A percentile compares a stretch with the other conserved stretches of the same genome.
phyloP scores from a whole-genome alignment of 2,113 vertebrate genomes.

The Rhombomys opimus region DNA sequence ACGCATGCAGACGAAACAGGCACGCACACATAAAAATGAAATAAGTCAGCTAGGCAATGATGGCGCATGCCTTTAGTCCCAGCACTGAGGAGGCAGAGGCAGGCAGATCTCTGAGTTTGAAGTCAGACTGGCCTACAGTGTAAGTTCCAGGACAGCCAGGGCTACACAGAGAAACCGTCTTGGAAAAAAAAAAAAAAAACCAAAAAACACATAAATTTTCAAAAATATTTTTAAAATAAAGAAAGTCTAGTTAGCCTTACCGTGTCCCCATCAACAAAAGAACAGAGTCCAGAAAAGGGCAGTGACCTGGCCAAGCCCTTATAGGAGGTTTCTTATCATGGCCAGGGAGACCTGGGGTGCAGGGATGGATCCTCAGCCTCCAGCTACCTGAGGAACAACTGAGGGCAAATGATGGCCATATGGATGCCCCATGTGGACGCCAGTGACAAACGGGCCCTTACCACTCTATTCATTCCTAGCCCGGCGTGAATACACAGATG shows the following conservation, averaged over 20 bases:
- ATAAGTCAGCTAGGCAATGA: too few relatives aligned
- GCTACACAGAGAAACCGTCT: too few relatives aligned
- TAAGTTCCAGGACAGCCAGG: too few relatives aligned
- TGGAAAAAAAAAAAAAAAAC: too few relatives aligned
- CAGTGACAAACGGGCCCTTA: not conserved
- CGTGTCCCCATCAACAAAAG: not conserved
- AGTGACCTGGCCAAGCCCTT: not conserved
- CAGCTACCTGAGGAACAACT: not conserved
- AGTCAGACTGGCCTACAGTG: too few relatives aligned
- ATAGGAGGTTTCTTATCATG: not conserved
- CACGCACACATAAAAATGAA: not conserved
- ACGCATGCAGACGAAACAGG: not conserved
- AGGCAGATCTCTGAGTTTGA: too few relatives aligned
- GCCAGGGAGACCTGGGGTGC: too few relatives aligned
- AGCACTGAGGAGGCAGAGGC: too few relatives aligned
- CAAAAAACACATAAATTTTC: not conserved
- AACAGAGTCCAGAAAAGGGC: not conserved
- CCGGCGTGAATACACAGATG: too few relatives aligned
- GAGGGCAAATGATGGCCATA: not conserved
- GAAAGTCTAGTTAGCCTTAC: not conserved
- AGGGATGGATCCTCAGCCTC: not conserved
- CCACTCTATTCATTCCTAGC: not conserved
- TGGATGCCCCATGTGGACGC: accelerated
- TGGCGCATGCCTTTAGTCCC: too few relatives aligned
- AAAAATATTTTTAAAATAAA: not conserved